Evolutionary conservation across 1,140 invertebrate species (phyloP).

Genomic region (Conopomorpha cramerella): DNA sequence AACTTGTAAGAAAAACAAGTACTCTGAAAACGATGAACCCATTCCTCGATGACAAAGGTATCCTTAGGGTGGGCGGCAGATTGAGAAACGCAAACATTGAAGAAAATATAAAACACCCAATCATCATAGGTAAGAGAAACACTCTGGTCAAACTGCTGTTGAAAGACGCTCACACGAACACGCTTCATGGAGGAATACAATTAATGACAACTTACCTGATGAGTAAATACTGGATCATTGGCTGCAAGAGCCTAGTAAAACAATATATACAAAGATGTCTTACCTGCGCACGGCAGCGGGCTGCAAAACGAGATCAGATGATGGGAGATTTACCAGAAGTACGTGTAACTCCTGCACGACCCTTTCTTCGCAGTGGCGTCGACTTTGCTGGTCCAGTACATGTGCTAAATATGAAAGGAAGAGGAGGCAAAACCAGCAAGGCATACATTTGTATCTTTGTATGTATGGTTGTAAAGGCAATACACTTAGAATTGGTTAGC

Average conservation of each 20-base stretch:
- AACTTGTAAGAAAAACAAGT: constrained; percentile 2
- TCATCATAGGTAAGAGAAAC: constrained; percentile 4
- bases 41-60: constrained; percentile 11
- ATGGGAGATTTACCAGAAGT: constrained; percentile 25
- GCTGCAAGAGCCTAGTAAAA: background rate
- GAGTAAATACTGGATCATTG: background rate
- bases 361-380: constrained; percentile 14
- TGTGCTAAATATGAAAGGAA: constrained; percentile 7
- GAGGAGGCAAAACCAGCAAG: constrained; percentile 15
- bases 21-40: constrained; percentile 5
- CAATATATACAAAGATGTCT: background rate
- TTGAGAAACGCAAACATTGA: constrained; percentile 12
- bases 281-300: background rate
- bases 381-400: constrained; percentile 18
- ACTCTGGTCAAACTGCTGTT: background rate
- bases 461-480: constrained; percentile 26
- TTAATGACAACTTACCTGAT: background rate
- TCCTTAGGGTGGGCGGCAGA: constrained; percentile 15
- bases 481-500: constrained; percentile 36
- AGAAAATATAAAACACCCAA: constrained; percentile 16
- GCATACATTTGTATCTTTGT: constrained; percentile 30
- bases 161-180: background rate
- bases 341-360: constrained; percentile 10
- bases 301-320: background rate
- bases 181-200: background rate